Evolutionary conservation across 2,797 vertebrate species (phyloP).

Genomic region (Phrynocephalus guinanensis): DNA sequence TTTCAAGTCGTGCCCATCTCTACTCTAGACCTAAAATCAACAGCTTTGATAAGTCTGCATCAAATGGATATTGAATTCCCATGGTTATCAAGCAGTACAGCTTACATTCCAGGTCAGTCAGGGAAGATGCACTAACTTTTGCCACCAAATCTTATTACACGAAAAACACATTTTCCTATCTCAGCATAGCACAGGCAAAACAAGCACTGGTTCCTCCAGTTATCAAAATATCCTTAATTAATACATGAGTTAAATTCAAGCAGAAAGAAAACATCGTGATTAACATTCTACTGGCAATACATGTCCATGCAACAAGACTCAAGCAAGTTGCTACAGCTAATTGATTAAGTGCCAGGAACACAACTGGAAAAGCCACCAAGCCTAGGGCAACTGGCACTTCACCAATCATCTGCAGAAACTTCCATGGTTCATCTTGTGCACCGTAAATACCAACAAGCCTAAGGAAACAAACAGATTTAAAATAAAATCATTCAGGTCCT

Average conservation of each 20-base stretch:
- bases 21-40: not conserved
- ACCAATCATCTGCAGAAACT: not conserved
- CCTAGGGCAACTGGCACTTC: too few relatives aligned
- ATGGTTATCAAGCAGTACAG: too few relatives aligned
- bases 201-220: not conserved
- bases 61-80: not conserved
- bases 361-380: too few relatives aligned
- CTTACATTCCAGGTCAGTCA: too few relatives aligned
- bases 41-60: not conserved
- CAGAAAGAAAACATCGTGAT: not conserved
- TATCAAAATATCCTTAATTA: slow-evolving; percentile 1
- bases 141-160: too few relatives aligned
- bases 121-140: too few relatives aligned
- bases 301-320: too few relatives aligned
- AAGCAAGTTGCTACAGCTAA: too few relatives aligned
- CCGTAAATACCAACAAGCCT: too few relatives aligned
- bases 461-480: not conserved
- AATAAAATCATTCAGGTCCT: not conserved
- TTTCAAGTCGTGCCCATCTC: too few relatives aligned
- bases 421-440: not conserved
- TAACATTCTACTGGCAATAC: too few relatives aligned
- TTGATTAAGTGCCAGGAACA: too few relatives aligned
- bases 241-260: not conserved
- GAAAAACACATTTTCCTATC: not conserved
- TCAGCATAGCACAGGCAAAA: not conserved